Percentiles rank a stretch among this genome's conserved stretches.
These are phyloP conservation scores for Lepidotrigona ventralis DNA, from an alignment of 1,140 invertebrate species.

Conservation along the genomic window DNA sequence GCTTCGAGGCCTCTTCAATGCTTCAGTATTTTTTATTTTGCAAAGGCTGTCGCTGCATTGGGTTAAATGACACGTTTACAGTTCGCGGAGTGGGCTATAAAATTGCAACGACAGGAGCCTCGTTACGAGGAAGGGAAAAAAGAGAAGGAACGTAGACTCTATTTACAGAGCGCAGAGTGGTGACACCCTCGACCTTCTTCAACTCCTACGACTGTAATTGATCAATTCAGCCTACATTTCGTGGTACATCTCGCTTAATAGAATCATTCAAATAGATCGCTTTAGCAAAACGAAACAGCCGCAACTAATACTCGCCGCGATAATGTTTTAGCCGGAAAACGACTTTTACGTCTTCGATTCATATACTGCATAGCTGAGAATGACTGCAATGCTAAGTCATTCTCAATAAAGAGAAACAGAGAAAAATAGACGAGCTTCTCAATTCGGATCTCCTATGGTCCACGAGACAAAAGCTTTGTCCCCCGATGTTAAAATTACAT, in stretches of 20 bases:
- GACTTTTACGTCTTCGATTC: neutral
- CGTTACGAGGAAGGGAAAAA: neutral
- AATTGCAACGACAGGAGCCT: neutral
- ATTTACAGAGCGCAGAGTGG: constrained; percentile 5
- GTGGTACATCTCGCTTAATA: neutral
- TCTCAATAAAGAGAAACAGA: too few relatives aligned
- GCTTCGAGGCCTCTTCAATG: neutral
- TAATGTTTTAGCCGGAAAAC: neutral
- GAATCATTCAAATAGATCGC: neutral
- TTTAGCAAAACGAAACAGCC: neutral
- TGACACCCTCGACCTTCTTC: constrained; percentile 19
- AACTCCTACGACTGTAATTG: constrained; percentile 3
- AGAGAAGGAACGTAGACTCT: neutral
- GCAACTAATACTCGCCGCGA: neutral
- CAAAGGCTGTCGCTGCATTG: too few relatives aligned
- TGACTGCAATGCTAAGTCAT: too few relatives aligned
- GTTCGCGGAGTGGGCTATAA: neutral
- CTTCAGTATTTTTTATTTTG: neutral
- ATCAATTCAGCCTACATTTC: constrained; percentile 18
- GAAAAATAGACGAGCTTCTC: too few relatives aligned
- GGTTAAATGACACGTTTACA: too few relatives aligned
- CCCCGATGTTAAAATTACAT: neutral
- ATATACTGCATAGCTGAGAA: too few relatives aligned
- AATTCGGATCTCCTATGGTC: too few relatives aligned
- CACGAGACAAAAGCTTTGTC: neutral